Percentiles rank a stretch among this genome's conserved stretches.
Evolutionary conservation across 2,888 invertebrate species (phyloP).

Genomic region (Brachyptera putata): DNA sequence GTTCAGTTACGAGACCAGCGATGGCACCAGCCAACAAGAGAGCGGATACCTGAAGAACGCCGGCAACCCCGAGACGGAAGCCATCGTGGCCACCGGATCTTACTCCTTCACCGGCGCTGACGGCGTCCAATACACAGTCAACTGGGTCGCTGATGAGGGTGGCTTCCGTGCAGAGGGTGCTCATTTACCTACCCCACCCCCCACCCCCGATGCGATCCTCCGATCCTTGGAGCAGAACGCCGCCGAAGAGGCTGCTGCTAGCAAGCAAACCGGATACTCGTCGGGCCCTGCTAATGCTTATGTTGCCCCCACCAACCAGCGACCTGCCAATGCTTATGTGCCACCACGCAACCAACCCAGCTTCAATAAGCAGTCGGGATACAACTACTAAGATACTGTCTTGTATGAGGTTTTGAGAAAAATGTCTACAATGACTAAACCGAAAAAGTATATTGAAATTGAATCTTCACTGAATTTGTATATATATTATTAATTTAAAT

Average conservation of each 20-base stretch:
- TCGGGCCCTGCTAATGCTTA: background rate
- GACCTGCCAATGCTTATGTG: too few species aligned
- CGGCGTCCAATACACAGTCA: constrained; percentile 55
- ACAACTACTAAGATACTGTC: background rate
- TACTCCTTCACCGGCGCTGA: constrained; percentile 68
- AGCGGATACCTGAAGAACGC: constrained; percentile 66
- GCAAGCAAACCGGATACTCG: background rate
- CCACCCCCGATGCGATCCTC: constrained; percentile 39
- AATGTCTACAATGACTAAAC: too few species aligned
- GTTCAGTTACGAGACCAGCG: constrained; percentile 65
- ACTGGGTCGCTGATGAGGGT: constrained; percentile 36
- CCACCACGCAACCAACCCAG: background rate
- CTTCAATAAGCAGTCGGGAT: background rate
- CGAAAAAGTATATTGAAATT: too few species aligned
- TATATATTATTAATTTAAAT: too few species aligned
- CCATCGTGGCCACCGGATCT: constrained; percentile 67
- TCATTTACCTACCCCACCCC: constrained; percentile 35
- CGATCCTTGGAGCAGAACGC: constrained; percentile 47
- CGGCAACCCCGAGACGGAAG: constrained; percentile 59
- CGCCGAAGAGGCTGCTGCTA: constrained; percentile 18
- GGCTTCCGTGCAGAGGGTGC: constrained; percentile 36
- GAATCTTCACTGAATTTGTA: too few species aligned
- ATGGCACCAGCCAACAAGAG: constrained; percentile 68
- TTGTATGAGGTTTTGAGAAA: too few species aligned
- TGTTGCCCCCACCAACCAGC: constrained; percentile 16